phyloP scores from a whole-genome alignment of 1,140 invertebrate genomes.

The Oncopodura yosiiana region DNA sequence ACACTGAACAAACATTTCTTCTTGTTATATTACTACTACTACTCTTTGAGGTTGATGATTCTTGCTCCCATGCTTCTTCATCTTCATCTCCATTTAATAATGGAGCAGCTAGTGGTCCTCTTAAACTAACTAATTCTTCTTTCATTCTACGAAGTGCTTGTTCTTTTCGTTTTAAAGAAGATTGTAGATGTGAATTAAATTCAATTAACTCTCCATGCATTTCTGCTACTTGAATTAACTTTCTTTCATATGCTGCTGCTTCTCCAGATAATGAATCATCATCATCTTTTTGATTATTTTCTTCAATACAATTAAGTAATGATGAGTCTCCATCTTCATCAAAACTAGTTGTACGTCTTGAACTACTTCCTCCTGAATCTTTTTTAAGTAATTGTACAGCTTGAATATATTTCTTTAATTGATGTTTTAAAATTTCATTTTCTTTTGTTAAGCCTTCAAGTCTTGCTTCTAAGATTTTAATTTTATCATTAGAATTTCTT shows the following conservation, averaged over 20 bases:
- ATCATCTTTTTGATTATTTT: background rate
- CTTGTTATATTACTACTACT: constrained; percentile 16
- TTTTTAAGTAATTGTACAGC: constrained; percentile 71
- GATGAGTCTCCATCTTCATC: constrained; percentile 17
- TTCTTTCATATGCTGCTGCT: constrained; percentile 72
- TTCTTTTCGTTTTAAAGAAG: constrained; percentile 51
- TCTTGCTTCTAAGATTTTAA: constrained; percentile 39
- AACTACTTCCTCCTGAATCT: background rate
- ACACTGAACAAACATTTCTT: background rate
- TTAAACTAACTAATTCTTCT: constrained; percentile 56
- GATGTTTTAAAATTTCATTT: constrained; percentile 76
- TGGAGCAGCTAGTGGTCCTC: constrained; percentile 52
- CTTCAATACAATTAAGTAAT: background rate
- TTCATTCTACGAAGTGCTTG: constrained; percentile 51
- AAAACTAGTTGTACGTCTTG: constrained; percentile 8
- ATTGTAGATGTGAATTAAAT: constrained; percentile 65
- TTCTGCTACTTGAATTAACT: constrained; percentile 82
- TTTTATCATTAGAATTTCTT: constrained; percentile 40
- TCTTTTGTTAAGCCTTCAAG: constrained; percentile 54
- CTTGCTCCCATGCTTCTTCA: constrained; percentile 33
- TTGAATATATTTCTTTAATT: constrained; percentile 77
- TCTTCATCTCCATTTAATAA: constrained; percentile 39
- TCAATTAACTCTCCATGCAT: constrained; percentile 95
- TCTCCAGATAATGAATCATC: constrained; percentile 43
- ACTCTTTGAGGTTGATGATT: background rate